Conservation (phyloP, 2,797 vertebrate species). For the Xyrichtys novacula region DNA sequence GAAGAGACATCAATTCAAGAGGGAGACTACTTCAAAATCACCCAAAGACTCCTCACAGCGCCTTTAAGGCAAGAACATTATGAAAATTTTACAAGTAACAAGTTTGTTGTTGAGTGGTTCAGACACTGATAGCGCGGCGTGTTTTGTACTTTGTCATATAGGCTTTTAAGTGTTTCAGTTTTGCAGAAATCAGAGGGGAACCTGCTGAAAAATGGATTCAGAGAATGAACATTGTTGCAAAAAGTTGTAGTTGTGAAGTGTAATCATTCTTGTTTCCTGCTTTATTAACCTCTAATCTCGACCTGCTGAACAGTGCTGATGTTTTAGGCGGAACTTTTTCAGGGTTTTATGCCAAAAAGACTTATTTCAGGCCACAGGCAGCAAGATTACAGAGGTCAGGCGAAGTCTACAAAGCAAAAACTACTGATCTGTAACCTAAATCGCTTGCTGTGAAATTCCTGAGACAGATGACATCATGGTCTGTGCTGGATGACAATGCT, state of each 20-base stretch:
- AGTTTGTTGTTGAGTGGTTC: too few relatives aligned
- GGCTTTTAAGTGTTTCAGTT: too few relatives aligned
- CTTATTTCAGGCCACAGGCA: slow-evolving; percentile 17
- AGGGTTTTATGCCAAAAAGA: slow-evolving; percentile 4
- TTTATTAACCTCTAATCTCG: slow-evolving; percentile 5
- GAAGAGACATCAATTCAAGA: too few relatives aligned
- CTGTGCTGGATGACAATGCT: slow-evolving; percentile 1
- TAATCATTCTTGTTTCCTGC: slow-evolving; percentile 6
- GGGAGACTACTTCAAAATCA: too few relatives aligned
- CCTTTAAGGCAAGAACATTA: too few relatives aligned
- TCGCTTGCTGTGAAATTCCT: slow-evolving; percentile 4
- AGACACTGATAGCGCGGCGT: too few relatives aligned
- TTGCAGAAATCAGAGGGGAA: too few relatives aligned
- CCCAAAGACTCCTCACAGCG: too few relatives aligned
- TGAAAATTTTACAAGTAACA: too few relatives aligned
- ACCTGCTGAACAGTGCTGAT: slow-evolving; percentile 5
- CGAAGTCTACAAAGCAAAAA: slow-evolving; percentile 23
- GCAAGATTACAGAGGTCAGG: slow-evolving; percentile 3
- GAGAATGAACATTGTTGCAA: too few relatives aligned
- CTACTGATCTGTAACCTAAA: slow-evolving; percentile 9
- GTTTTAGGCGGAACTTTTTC: neutral
- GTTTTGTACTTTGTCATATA: too few relatives aligned
- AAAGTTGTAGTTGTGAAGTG: slow-evolving; percentile 8
- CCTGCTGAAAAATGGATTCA: too few relatives aligned
- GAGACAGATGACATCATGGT: slow-evolving; percentile 2